Evolutionary conservation across 1,140 invertebrate genomes (phyloP).

Genomic region (Bombyx mori): DNA sequence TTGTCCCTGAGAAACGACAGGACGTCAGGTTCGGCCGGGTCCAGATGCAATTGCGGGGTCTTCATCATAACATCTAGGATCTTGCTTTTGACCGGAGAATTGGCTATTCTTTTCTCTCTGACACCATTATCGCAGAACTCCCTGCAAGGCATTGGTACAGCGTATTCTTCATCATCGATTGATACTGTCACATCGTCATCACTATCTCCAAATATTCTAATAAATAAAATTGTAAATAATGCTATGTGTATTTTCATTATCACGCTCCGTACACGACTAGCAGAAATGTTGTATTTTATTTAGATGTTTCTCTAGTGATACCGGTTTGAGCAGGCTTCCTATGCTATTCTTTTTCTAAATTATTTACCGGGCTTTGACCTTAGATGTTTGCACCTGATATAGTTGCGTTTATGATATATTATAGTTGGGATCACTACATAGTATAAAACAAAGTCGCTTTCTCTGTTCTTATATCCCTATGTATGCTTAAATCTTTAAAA

Average conservation of each 20-base stretch:
- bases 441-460: not conserved
- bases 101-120: slow-evolving; percentile 19
- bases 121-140: slow-evolving; percentile 18
- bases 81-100: slow-evolving; percentile 24
- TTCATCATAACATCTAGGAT: slow-evolving; percentile 42
- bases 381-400: not conserved
- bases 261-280: too few species aligned
- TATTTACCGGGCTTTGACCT: too few species aligned
- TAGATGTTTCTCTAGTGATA: too few species aligned
- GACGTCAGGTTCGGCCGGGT: slow-evolving; percentile 25
- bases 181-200: slow-evolving; percentile 15
- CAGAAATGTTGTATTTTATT: not conserved
- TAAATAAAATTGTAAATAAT: not conserved
- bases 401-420: not conserved
- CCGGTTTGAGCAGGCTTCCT: too few species aligned
- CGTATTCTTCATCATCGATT: slow-evolving; percentile 24
- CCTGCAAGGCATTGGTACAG: slow-evolving; percentile 19
- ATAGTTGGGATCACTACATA: not conserved
- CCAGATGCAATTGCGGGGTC: slow-evolving; percentile 26
- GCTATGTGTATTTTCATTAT: not conserved
- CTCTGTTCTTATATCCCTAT: too few species aligned
- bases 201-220: slow-evolving; percentile 1
- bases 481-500: too few species aligned
- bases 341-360: too few species aligned
- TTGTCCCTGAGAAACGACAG: slow-evolving; percentile 38